Evolutionary conservation across 2,797 vertebrate species (phyloP), one percentile per base, ranked within the genome.

Genomic region (Gambusia yucatana): DNA sequence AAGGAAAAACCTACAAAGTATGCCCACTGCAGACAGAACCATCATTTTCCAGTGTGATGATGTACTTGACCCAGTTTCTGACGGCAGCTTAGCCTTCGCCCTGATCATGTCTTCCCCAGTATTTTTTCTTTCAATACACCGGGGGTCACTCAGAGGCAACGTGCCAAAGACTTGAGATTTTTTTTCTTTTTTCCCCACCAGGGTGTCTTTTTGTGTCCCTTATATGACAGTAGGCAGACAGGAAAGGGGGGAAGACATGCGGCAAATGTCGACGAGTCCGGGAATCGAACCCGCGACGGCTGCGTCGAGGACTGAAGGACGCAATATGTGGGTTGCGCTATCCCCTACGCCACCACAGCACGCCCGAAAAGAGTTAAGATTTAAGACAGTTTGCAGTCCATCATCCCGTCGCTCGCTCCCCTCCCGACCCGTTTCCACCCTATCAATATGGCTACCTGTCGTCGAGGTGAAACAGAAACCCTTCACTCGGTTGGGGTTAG

Each of bases 401-500:
- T 87, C 78, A 84, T 69, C 75, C 43, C 43, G 36, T 50, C 11
- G 33, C 78, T 57, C 25, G 20, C 65, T 52, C 69, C 70, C 80
- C 67, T 16, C 33, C 73, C 22, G 75, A 84, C 71, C 65, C n/a
- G 79, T 89, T 89, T 85, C 86, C 61, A 74, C 48, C 44, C 84
- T 82, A 88, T 87, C 83, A 90, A 92, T 87, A 88, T 84, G 82
- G 84, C 87, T 79, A 80, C 67, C 85, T 90, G 87, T 88, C 89
- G 81, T 84, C 86, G 61, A 69, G 41, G 3, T 78, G 92, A 87
- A 92, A 92, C 30, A 67, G 52, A 91, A 88, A 77, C 71, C 74
- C 7, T 50, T 50, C 10, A 1, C 80, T 77, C 77, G 65, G 77
- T 77, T 78, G 65, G 81, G 86, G 84, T 88, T 57, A 82, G 77